A percentile compares a stretch with the other conserved stretches of the same genome.
Conservation (phyloP, 1,140 invertebrate genomes). For the Cydia pomonella region DNA sequence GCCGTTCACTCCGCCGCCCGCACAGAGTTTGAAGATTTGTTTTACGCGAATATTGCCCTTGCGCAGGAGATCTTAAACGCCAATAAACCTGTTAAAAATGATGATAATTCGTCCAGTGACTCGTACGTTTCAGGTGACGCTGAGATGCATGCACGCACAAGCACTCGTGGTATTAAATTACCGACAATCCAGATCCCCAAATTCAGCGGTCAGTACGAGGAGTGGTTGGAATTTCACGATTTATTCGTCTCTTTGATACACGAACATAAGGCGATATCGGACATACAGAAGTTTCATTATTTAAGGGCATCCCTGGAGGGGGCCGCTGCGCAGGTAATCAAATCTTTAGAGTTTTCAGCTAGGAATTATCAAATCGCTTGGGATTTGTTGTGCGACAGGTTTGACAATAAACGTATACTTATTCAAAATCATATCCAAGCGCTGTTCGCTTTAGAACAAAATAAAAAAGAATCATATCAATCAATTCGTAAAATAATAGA, state of each 20-base stretch:
- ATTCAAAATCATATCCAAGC: slow-evolving; percentile 28
- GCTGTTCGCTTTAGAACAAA: slow-evolving; percentile 18
- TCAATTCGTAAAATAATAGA: slow-evolving; percentile 33
- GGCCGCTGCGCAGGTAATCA: slow-evolving; percentile 43
- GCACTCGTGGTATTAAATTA: slow-evolving; percentile 34
- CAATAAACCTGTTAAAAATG: slow-evolving; percentile 13
- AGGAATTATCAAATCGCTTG: slow-evolving; percentile 22
- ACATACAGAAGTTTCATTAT: slow-evolving; percentile 54
- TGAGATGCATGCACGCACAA: neutral
- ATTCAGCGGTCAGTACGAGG: slow-evolving; percentile 42
- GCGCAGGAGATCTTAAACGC: slow-evolving; percentile 2
- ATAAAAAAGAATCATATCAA: slow-evolving; percentile 33
- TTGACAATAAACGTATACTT: slow-evolving; percentile 25
- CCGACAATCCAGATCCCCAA: slow-evolving; percentile 41
- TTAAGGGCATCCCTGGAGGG: slow-evolving; percentile 43
- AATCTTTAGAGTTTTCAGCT: slow-evolving; percentile 39
- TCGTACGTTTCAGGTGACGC: slow-evolving; percentile 17
- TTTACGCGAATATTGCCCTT: neutral
- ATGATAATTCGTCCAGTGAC: neutral
- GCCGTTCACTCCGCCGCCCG: neutral
- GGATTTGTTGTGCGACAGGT: slow-evolving; percentile 29
- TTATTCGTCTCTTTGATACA: slow-evolving; percentile 45
- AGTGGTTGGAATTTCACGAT: slow-evolving; percentile 47
- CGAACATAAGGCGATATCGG: slow-evolving; percentile 36
- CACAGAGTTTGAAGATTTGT: slow-evolving; percentile 9